Conservation (phyloP, 2,113 vertebrate genomes). For the Saccopteryx bilineata region DNA sequence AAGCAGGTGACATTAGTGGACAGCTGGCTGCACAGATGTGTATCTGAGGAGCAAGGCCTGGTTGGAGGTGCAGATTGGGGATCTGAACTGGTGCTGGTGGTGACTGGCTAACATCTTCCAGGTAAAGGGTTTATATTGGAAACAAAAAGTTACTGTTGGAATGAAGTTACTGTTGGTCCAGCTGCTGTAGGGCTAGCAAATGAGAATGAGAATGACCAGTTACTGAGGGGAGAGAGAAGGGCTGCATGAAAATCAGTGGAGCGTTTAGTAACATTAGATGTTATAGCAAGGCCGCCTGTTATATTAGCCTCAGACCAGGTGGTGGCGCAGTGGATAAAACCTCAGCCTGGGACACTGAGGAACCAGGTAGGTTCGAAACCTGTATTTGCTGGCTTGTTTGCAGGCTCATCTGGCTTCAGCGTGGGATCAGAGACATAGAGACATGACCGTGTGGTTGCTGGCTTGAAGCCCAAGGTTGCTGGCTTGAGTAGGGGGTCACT, state of each 20-base stretch:
- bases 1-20: neutral
- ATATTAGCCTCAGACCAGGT: neutral
- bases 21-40: neutral
- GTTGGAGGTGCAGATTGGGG: neutral
- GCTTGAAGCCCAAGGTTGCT: too few relatives aligned
- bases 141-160: neutral
- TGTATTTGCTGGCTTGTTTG: too few relatives aligned
- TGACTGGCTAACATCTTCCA: neutral
- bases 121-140: neutral
- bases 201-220: neutral
- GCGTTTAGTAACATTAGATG: neutral
- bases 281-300: neutral
- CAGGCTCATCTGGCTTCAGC: too few relatives aligned
- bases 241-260: neutral
- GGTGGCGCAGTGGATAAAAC: too few relatives aligned
- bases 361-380: too few relatives aligned
- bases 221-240: neutral
- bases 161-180: neutral
- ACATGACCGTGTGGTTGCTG: too few relatives aligned
- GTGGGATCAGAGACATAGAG: too few relatives aligned
- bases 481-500: too few relatives aligned
- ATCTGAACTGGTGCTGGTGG: neutral
- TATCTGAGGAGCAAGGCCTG: neutral
- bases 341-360: too few relatives aligned
- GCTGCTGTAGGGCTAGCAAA: neutral